Conservation (phyloP, 1,140 invertebrate genomes). For the Caenorhabditis briggsae region DNA sequence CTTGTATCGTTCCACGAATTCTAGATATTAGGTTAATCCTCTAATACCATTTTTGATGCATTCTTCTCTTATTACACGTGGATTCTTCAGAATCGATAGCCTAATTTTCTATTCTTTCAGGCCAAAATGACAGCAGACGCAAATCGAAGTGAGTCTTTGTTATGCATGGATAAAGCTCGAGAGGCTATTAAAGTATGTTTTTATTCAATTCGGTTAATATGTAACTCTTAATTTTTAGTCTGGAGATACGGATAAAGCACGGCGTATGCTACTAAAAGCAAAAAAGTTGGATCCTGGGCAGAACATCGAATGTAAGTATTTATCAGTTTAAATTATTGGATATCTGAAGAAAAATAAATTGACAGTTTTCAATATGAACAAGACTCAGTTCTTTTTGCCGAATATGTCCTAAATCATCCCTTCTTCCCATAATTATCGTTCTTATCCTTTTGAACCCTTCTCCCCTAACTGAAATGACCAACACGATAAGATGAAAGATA, state of each 20-base stretch:
- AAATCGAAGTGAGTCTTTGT: slow-evolving; percentile 55
- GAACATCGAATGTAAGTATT: slow-evolving; percentile 42
- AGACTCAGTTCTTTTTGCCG: no score
- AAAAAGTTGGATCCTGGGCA: slow-evolving; percentile 55
- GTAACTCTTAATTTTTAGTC: slow-evolving; percentile 69
- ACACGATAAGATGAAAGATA: slow-evolving; percentile 4
- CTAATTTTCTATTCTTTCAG: not conserved
- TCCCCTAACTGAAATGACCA: slow-evolving; percentile 1
- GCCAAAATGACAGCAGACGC: slow-evolving; percentile 57
- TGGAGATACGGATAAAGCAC: slow-evolving; percentile 52
- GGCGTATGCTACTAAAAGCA: slow-evolving; percentile 24
- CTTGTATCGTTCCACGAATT: not conserved
- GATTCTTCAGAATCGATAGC: not conserved
- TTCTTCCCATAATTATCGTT: not conserved
- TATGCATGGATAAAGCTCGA: slow-evolving; percentile 64
- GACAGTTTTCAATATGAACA: no score
- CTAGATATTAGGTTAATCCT: no score
- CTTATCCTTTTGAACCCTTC: not conserved
- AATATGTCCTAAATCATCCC: not conserved
- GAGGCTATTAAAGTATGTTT: slow-evolving; percentile 71
- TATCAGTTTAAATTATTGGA: not conserved
- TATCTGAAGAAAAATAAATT: no score
- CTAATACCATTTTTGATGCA: no score
- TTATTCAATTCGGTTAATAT: slow-evolving; percentile 69
- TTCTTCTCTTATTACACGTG: not conserved